Base-by-base conservation (phyloP, 2,888 invertebrate genomes). In the Aphodius granarius region DNA sequence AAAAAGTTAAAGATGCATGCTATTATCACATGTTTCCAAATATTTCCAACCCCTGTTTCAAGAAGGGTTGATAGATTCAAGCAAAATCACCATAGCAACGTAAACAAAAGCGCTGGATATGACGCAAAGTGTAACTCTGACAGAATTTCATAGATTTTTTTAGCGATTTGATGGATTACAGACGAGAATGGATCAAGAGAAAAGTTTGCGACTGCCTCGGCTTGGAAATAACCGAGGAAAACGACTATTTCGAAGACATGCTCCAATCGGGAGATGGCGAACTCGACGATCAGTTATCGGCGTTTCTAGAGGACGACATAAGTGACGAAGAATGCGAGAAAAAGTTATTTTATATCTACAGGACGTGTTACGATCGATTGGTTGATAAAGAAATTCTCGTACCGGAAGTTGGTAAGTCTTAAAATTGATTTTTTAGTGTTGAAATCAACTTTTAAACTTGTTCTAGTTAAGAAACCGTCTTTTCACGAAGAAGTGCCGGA, bases 361-460 rank as follows among this genome's bases (percentile, higher is more conserved):
- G 93, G 83, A 92, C 92, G 0, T 91, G 92, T 80, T 91, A 91
- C 72, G 94, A 93, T 81, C 93, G 92, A 83, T 87, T 94, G 6
- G 89, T 93, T 17, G 94, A 95, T 82, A 93, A 93, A 83, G 94
- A 95, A 85, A 91, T 94, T 77, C 90, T 92, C 2, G 89, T 92
- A 63, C 88, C 91, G 80, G 93, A 94, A 87, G 91, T 93, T 90
- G 92, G 94, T 94, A 88, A 90, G 90, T 21, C 13, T 62, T 15
- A 63, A 18, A 19, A 21, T 19, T 13, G 9, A 43, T 43, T 5
- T 23, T 19, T 19, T 21, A n/a, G 64, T 5, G 63, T 16, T 63
- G 68, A 4, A 13, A 5, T 2, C 5, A 74, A 18, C 70, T 63
- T 18, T 16, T n/a, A 65, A 22, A 18, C 0, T 16, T 17, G 9